A percentile compares a stretch with the other conserved stretches of the same genome.
Conservation (phyloP, 1,140 invertebrate genomes). For the Drosophila malerkotliana region DNA sequence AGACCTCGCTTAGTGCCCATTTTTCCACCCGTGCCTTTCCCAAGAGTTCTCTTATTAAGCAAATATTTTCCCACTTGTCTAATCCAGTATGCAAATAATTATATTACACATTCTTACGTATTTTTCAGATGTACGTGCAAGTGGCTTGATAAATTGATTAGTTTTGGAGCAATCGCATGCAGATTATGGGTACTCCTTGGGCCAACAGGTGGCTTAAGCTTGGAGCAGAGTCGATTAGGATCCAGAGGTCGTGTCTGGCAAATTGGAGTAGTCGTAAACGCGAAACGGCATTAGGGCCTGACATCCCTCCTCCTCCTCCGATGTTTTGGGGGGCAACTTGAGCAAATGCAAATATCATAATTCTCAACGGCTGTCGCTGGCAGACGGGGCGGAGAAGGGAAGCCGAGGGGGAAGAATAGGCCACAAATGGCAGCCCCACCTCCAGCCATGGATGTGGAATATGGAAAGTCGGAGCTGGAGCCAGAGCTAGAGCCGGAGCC, state of each 20-base stretch:
- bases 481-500: neutral
- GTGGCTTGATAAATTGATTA: neutral
- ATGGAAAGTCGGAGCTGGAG: neutral
- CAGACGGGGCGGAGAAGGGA: slow-evolving; percentile 21
- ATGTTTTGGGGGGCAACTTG: slow-evolving; percentile 44
- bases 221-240: slow-evolving; percentile 64
- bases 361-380: slow-evolving; percentile 53
- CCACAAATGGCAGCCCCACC: slow-evolving; percentile 50
- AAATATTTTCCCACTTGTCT: too few species aligned
- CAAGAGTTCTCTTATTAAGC: too few species aligned
- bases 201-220: slow-evolving; percentile 38
- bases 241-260: slow-evolving; percentile 44
- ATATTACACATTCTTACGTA: too few species aligned
- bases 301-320: slow-evolving; percentile 15
- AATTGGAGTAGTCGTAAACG: slow-evolving; percentile 76
- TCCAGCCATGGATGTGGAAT: neutral
- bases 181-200: neutral
- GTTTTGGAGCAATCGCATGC: neutral
- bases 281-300: slow-evolving; percentile 59
- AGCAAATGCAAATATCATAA: slow-evolving; percentile 81
- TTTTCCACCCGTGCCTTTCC: too few species aligned
- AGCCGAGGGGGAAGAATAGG: slow-evolving; percentile 29
- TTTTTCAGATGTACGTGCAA: too few species aligned
- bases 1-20: too few species aligned
- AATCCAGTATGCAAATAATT: too few species aligned